A percentile compares a stretch with the other conserved stretches of the same genome.
Evolutionary conservation across 30 jellyfish, hydroid and myxozoan genomes (phyloP).

Genomic region (Turritopsis rubra): DNA sequence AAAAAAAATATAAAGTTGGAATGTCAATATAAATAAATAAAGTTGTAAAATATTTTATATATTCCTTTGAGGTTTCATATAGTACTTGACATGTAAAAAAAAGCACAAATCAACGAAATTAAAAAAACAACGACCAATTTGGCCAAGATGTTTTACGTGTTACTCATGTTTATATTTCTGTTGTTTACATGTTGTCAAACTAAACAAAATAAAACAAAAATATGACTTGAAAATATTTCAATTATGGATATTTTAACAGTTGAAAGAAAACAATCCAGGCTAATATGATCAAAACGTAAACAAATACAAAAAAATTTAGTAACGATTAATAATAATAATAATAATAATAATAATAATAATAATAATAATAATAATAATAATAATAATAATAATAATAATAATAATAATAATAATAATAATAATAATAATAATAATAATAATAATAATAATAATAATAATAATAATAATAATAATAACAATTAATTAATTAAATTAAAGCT

Average conservation of each 20-base stretch:
- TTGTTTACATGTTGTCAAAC: neutral
- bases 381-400: too few species aligned
- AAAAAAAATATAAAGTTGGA: neutral
- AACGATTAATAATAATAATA: neutral
- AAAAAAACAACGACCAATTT: neutral
- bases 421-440: too few species aligned
- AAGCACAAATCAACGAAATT: neutral
- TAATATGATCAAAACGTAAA: too few species aligned
- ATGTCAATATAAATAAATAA: neutral
- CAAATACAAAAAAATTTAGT: neutral
- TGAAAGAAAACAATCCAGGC: neutral
- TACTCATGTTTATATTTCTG: neutral
- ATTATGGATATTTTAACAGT: neutral
- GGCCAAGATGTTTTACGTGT: neutral
- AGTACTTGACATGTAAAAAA: too few species aligned
- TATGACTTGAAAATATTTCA: neutral
- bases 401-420: too few species aligned
- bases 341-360: too few species aligned
- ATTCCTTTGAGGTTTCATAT: too few species aligned
- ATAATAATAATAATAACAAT: too few species aligned
- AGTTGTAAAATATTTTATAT: too few species aligned
- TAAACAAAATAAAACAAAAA: neutral
- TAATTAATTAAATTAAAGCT: too few species aligned
- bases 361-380: too few species aligned
- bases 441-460: too few species aligned